Evolutionary conservation across 2,113 vertebrate genomes (phyloP).

Genomic region (Phyllostomus discolor): DNA sequence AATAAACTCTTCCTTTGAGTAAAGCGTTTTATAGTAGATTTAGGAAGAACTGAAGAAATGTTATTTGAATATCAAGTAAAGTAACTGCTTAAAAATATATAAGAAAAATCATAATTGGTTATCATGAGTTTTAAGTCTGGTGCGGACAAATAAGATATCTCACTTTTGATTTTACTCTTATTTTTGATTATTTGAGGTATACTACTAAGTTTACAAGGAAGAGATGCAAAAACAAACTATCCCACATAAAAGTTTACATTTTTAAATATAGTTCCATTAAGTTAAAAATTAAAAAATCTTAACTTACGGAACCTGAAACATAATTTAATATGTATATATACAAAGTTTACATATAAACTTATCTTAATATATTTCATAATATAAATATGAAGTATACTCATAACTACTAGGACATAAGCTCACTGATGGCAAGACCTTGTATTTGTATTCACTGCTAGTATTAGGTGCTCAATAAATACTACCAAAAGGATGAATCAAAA

Average conservation of each 20-base stretch:
- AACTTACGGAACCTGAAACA: not conserved
- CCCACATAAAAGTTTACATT: not conserved
- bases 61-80: not conserved
- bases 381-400: not conserved
- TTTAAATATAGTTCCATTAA: not conserved
- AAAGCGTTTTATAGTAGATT: not conserved
- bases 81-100: not conserved
- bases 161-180: not conserved
- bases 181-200: not conserved
- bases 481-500: not conserved
- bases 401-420: not conserved
- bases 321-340: not conserved
- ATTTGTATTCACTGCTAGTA: not conserved
- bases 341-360: not conserved
- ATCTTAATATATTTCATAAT: not conserved
- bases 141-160: not conserved
- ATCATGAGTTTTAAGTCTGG: not conserved
- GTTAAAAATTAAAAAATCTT: not conserved
- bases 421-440: not conserved
- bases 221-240: not conserved
- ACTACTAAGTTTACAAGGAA: not conserved
- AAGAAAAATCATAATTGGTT: not conserved
- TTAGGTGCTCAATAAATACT: not conserved
- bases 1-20: not conserved
- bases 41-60: constrained; percentile 3